Evolutionary conservation across 2,113 vertebrate genomes (phyloP).

Genomic region (Hystrix brachyura): DNA sequence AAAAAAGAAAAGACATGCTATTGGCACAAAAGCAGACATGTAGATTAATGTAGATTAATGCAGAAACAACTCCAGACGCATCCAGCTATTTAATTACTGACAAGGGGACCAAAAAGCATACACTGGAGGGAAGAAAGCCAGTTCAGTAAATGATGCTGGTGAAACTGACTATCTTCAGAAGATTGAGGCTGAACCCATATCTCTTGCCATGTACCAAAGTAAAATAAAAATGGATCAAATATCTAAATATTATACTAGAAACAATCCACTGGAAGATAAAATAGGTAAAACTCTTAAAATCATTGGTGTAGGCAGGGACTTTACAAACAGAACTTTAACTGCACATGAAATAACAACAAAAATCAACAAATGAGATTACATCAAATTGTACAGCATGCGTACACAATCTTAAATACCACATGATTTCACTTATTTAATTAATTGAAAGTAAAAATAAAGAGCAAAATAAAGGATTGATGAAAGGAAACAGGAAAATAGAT

Average conservation of each 20-base stretch:
- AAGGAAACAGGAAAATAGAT: not conserved
- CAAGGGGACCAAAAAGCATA: not conserved
- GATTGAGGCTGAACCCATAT: too few species aligned
- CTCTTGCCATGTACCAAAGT: not conserved
- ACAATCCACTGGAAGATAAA: not conserved
- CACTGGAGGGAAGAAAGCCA: too few species aligned
- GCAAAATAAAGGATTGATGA: not conserved
- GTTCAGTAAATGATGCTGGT: not conserved
- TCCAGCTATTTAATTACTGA: not conserved
- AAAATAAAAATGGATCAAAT: not conserved
- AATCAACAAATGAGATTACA: not conserved
- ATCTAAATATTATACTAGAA: not conserved
- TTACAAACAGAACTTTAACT: not conserved
- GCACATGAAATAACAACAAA: not conserved
- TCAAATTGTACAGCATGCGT: not conserved
- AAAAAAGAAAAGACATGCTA: not conserved
- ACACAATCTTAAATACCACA: not conserved
- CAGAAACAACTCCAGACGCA: not conserved
- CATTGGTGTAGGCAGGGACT: not conserved
- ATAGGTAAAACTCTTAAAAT: too few species aligned
- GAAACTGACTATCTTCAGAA: not conserved
- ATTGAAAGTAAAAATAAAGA: not conserved
- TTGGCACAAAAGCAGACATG: not conserved
- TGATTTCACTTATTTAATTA: not conserved
- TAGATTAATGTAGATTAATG: not conserved